Conservation (phyloP, 2,113 vertebrate species). For the Propithecus coquereli region DNA sequence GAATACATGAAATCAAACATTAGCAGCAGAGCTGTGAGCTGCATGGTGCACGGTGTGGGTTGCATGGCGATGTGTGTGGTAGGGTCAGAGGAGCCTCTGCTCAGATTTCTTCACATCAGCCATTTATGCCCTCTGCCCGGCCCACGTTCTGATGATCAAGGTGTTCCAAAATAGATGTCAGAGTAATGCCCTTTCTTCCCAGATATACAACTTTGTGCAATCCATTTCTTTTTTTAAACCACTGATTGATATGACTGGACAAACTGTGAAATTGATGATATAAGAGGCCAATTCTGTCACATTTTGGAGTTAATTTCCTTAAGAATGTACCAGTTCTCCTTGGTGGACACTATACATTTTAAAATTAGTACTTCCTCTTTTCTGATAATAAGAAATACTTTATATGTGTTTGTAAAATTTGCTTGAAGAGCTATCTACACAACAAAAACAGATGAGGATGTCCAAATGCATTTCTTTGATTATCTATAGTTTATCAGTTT, state of each 20-base stretch:
- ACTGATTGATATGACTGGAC: neutral
- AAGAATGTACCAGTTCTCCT: neutral
- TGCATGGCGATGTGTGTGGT: neutral
- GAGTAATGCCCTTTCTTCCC: neutral
- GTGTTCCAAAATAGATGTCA: neutral
- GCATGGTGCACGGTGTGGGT: fast-evolving
- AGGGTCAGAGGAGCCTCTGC: neutral
- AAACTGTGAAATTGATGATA: neutral
- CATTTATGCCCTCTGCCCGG: neutral
- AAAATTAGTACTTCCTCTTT: neutral
- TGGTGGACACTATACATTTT: neutral
- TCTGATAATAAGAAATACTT: neutral
- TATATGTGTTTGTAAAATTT: neutral
- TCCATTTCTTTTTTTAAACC: neutral
- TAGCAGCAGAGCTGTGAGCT: neutral
- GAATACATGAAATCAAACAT: neutral
- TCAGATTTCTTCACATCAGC: neutral
- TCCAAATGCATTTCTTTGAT: neutral
- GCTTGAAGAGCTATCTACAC: neutral
- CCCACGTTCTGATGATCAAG: neutral
- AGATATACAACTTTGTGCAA: too few species aligned
- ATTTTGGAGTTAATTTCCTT: neutral
- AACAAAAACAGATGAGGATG: neutral
- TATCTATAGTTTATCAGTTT: neutral
- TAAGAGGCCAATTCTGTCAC: neutral